Conservation (phyloP, 2,888 invertebrate genomes). For the Antheraea yamamai region DNA sequence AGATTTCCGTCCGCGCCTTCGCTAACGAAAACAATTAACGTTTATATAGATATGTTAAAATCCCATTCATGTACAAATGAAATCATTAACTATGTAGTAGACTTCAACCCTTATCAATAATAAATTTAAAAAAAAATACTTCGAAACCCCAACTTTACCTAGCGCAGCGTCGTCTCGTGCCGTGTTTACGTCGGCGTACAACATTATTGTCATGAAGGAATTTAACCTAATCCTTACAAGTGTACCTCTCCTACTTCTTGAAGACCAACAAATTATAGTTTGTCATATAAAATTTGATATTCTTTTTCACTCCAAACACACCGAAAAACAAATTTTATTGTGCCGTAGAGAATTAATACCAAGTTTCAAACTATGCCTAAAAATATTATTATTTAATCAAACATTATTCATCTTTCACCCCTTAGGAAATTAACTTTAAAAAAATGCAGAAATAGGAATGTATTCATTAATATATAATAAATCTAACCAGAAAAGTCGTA, state of each 20-base stretch:
- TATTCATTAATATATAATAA: neutral
- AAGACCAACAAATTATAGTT: no score
- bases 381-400: neutral
- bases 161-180: no score
- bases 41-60: no score
- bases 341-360: neutral
- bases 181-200: neutral
- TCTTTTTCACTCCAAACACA: no score
- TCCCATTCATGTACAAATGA: neutral
- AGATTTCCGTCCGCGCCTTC: neutral
- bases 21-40: neutral
- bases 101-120: neutral
- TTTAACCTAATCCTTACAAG: neutral
- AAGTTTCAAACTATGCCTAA: neutral
- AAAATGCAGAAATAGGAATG: no score
- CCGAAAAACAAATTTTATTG: neutral
- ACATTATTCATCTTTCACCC: neutral
- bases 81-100: neutral
- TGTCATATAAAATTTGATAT: no score
- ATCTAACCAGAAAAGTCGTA: neutral
- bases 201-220: neutral
- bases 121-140: neutral
- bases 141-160: no score
- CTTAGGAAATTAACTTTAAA: neutral
- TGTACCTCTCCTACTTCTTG: no score